Conservation (phyloP, 2,113 vertebrate species). For the Oreochromis spilurus region DNA sequence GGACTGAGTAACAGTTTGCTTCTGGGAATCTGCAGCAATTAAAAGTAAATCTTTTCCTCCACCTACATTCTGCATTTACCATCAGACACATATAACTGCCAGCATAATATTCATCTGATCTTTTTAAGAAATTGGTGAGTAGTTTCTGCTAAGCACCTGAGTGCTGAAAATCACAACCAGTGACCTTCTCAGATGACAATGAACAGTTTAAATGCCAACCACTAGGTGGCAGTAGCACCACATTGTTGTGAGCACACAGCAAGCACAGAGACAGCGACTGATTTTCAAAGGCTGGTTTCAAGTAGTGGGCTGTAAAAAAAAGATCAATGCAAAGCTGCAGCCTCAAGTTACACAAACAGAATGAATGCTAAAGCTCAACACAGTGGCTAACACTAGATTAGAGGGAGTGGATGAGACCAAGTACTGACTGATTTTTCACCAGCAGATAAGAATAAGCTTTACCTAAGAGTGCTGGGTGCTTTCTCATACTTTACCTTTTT, state of each 20-base stretch:
- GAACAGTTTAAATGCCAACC: conserved; percentile 47
- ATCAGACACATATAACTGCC: neutral
- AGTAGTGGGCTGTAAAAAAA: neutral
- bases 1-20: neutral
- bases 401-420: neutral
- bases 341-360: neutral
- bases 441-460: neutral
- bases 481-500: conserved; percentile 78
- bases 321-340: conserved; percentile 3
- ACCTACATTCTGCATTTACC: neutral
- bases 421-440: neutral
- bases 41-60: neutral
- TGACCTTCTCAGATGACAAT: conserved; percentile 44
- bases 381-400: neutral
- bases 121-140: neutral
- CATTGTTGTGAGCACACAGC: conserved; percentile 25
- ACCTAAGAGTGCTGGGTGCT: neutral
- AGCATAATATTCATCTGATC: neutral
- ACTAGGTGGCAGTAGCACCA: conserved; percentile 72
- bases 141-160: conserved; percentile 7
- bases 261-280: neutral
- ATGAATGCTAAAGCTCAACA: neutral
- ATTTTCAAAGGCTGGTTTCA: neutral
- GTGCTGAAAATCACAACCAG: conserved; percentile 31
- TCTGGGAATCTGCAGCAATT: neutral